Evolutionary conservation across 1,140 invertebrate species (phyloP), one percentile per base, ranked within the genome.

Genomic region (Bombus balteatus): DNA sequence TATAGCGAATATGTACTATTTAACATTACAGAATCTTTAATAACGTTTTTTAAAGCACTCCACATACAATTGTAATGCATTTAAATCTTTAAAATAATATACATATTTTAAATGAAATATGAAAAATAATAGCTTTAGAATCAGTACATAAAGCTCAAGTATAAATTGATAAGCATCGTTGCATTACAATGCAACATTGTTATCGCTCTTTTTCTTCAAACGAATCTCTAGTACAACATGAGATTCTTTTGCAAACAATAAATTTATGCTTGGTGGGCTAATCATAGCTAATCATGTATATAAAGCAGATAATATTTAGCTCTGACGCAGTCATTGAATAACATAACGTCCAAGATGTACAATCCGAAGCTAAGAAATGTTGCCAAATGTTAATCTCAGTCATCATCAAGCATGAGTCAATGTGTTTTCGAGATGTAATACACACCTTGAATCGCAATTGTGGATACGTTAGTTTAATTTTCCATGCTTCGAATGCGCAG

Each of bases 351-450:
- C 15, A n/a, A 13, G 22, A 34, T 62, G 28, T 22, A 15, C 18
- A 43, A 43, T 25, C 10, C 8, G 10, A 43, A 65, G 41, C 18
- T 39, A 15, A 9, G 25, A 32, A 66, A 75, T 53, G 18, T 39
- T 75, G 59, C 22, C n/a, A 65, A 83, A 66, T n/a, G 25, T 25
- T 47, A 83, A 65, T 66, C 41, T 47, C 41, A 76, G 28, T 13
- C 28, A 28, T 22, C 2, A 15, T 47, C 4, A 25, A 22, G 10
- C n/a, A 28, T 18, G 22, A 76, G 62, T 75, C 3, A 25, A 57
- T 25, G 3, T 32, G 15, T 39, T 34, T n/a, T 18, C 32, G 34
- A n/a, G 32, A 10, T 75, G 39, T 41, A 47, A 37, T 34, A n/a
- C 9, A n/a, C 22, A 83, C 59, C 39, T 53, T 65, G 57, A 22